Percentiles rank a stretch among this genome's conserved stretches.
Conservation (phyloP, 2,113 vertebrate genomes). For the Tetrao urogallus region DNA sequence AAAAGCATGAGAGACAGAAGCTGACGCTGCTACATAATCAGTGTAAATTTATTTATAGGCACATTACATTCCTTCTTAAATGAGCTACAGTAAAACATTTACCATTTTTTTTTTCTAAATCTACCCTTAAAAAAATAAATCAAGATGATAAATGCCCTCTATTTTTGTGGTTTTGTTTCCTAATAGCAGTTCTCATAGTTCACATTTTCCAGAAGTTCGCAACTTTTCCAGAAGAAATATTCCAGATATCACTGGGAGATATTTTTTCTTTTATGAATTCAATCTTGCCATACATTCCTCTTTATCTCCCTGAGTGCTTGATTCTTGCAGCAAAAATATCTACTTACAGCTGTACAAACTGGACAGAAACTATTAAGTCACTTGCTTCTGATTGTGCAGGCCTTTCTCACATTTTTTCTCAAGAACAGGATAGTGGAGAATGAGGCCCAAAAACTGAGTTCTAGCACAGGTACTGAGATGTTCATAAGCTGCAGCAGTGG, state of each 20-base stretch:
- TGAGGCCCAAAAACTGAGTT: not conserved
- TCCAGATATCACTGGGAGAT: not conserved
- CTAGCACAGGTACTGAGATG: not conserved
- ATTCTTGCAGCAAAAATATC: not conserved
- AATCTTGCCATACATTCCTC: not conserved
- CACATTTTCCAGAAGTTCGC: no score
- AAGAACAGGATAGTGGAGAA: not conserved
- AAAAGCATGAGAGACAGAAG: not conserved
- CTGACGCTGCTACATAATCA: not conserved
- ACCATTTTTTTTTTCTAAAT: constrained; percentile 32
- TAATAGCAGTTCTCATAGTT: not conserved
- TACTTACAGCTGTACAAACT: not conserved
- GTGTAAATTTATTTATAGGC: not conserved
- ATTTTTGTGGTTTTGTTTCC: not conserved
- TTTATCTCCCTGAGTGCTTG: not conserved
- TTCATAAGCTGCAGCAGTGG: not conserved
- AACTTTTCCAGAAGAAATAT: not conserved
- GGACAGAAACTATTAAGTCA: not conserved
- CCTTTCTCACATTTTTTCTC: not conserved
- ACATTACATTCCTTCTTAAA: constrained; percentile 5
- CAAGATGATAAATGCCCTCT: not conserved
- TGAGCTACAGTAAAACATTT: not conserved
- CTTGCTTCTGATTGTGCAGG: not conserved
- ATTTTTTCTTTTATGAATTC: not conserved
- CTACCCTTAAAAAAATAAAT: not conserved